These are phyloP conservation scores for Anthophora plumipes DNA, from an alignment of 2,888 invertebrate species.

Conservation along the genomic window DNA sequence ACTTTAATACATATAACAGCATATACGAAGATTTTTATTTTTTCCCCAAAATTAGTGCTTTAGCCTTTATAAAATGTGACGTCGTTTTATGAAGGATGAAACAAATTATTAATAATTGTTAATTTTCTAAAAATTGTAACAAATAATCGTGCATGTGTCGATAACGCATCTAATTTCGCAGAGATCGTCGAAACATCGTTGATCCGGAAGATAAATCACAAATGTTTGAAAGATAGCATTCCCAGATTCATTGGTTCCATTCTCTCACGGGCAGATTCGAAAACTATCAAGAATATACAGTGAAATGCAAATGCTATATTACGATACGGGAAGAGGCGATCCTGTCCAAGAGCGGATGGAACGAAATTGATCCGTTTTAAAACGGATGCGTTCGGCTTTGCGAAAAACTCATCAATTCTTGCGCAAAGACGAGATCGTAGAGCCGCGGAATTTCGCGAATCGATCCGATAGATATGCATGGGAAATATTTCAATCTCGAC, in stretches of 20 bases:
- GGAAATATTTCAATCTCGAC: slow-evolving; percentile 41
- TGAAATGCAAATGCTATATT: slow-evolving; percentile 39
- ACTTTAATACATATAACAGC: neutral
- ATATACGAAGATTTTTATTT: too few relatives aligned
- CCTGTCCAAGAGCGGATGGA: neutral
- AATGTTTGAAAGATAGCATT: slow-evolving; percentile 9
- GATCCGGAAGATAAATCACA: slow-evolving; percentile 29
- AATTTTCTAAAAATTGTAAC: neutral
- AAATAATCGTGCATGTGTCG: neutral
- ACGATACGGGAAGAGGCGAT: slow-evolving; percentile 12
- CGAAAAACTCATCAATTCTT: slow-evolving; percentile 42
- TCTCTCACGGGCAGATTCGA: neutral
- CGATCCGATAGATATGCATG: slow-evolving; percentile 30
- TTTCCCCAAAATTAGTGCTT: too few relatives aligned
- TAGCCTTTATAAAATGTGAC: too few relatives aligned
- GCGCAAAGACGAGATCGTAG: slow-evolving; percentile 41
- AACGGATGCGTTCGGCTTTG: slow-evolving; percentile 29
- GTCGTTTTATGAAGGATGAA: too few relatives aligned
- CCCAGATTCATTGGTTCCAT: slow-evolving; percentile 30
- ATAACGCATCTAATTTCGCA: slow-evolving; percentile 24
- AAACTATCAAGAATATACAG: slow-evolving; percentile 27
- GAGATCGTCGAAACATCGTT: slow-evolving; percentile 24
- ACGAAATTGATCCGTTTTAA: slow-evolving; percentile 43
- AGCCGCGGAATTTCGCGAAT: slow-evolving; percentile 25
- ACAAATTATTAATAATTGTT: too few relatives aligned